Conservation (phyloP, 2,797 vertebrate species). For the Phoebastria nigripes region DNA sequence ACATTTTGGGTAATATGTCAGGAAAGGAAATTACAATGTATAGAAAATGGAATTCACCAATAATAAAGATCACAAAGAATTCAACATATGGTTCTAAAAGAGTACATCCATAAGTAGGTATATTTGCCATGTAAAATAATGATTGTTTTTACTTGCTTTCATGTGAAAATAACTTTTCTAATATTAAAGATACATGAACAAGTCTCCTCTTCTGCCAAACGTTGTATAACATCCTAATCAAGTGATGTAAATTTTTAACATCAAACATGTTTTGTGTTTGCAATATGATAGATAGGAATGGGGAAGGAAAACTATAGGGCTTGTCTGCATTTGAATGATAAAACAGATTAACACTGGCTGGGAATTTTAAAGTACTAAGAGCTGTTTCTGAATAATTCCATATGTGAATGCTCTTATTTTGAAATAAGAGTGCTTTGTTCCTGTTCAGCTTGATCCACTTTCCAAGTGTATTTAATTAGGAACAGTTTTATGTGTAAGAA, state of each 20-base stretch:
- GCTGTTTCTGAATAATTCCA: conserved; percentile 44
- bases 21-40: neutral
- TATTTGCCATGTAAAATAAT: neutral
- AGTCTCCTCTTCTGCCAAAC: neutral
- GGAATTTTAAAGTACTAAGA: conserved; percentile 11
- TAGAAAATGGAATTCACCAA: neutral
- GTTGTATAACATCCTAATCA: neutral
- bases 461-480: conserved; percentile 29
- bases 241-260: neutral
- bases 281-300: neutral
- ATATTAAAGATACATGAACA: neutral
- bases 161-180: neutral
- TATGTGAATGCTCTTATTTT: conserved; percentile 21
- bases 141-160: neutral
- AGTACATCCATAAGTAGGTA: neutral
- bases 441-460: conserved; percentile 54
- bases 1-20: neutral
- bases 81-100: neutral
- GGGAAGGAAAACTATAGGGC: neutral
- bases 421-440: conserved; percentile 45
- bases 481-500: conserved; percentile 38
- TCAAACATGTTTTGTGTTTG: neutral
- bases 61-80: neutral
- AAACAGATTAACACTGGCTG: conserved; percentile 15
- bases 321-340: conserved; percentile 23